phyloP scores from a whole-genome alignment of 2,797 vertebrate species.

The Mallotus villosus region DNA sequence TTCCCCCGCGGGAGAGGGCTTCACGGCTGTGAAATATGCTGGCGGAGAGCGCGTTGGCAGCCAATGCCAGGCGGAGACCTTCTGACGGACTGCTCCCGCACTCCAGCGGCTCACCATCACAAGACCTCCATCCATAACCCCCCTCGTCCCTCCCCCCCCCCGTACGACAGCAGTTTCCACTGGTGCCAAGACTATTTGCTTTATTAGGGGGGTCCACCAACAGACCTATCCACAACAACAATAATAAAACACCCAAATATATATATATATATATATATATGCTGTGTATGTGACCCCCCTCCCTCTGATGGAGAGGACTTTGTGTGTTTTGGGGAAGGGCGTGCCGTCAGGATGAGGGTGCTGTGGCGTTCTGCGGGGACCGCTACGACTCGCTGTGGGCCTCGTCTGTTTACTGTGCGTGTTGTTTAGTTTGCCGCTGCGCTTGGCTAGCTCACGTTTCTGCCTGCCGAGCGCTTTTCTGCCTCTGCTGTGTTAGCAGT shows the following conservation, averaged over 20 bases:
- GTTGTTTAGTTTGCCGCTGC: constrained; percentile 37
- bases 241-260: too few species aligned
- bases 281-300: too few species aligned
- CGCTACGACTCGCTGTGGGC: constrained; percentile 36
- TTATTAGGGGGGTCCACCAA: neutral
- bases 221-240: too few species aligned
- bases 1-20: too few species aligned
- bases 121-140: neutral
- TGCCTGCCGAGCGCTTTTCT: constrained; percentile 52
- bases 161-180: neutral
- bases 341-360: constrained; percentile 14
- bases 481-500: constrained; percentile 56
- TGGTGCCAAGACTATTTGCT: neutral
- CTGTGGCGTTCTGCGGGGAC: constrained; percentile 3
- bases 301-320: too few species aligned
- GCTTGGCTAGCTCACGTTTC: constrained; percentile 39
- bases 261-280: too few species aligned
- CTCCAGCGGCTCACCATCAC: neutral
- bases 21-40: neutral
- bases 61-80: neutral
- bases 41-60: neutral
- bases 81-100: neutral
- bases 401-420: constrained; percentile 32
- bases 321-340: neutral
- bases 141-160: too few species aligned